Percentiles rank a stretch among this genome's conserved stretches.
Evolutionary conservation across 2,113 vertebrate genomes (phyloP).

Genomic region (Poeciliopsis occidentalis): DNA sequence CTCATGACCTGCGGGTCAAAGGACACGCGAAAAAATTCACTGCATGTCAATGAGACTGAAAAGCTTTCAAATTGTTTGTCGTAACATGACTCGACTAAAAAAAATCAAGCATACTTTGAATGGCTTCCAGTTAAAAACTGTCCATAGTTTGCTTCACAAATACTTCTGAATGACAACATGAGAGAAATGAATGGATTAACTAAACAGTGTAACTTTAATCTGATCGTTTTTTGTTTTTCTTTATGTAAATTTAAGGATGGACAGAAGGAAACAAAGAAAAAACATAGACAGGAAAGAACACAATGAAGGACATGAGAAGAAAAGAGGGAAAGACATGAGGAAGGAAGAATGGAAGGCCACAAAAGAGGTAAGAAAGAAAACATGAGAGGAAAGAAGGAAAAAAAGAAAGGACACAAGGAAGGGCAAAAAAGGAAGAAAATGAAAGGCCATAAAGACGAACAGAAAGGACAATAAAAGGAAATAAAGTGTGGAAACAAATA

Average conservation of each 20-base stretch:
- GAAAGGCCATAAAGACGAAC: background rate
- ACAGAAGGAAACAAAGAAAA: background rate
- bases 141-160: background rate
- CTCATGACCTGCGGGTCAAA: constrained; percentile 85
- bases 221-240: too few species aligned
- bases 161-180: background rate
- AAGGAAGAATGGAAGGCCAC: background rate
- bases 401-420: background rate
- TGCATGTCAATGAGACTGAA: background rate
- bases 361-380: background rate
- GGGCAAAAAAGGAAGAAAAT: background rate
- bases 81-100: background rate
- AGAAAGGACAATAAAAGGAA: background rate
- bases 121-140: background rate
- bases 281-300: background rate
- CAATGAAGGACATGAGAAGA: background rate
- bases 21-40: constrained; percentile 1
- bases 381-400: background rate
- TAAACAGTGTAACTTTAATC: background rate
- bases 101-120: background rate
- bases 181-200: background rate
- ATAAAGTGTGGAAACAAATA: background rate
- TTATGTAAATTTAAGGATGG: too few species aligned
- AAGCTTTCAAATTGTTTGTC: background rate
- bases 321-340: background rate